A percentile compares a stretch with the other conserved stretches of the same genome.
Conservation (phyloP, 2,113 vertebrate species). For the Epinephelus moara region DNA sequence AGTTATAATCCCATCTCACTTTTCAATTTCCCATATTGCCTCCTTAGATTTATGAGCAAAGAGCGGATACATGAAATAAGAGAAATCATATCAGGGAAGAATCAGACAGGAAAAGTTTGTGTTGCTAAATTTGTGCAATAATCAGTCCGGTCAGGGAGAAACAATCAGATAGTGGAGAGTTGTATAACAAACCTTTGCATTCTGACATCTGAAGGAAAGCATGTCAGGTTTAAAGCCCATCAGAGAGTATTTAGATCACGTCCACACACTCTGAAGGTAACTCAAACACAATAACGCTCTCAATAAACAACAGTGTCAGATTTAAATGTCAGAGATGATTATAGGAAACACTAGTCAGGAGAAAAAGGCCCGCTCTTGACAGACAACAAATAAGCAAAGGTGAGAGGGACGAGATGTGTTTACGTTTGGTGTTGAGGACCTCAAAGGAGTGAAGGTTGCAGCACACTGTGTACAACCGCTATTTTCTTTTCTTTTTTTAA, state of each 20-base stretch:
- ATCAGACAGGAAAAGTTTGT: neutral
- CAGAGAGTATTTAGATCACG: conserved; percentile 50
- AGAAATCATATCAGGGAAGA: neutral
- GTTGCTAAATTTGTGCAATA: neutral
- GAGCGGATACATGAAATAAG: conserved; percentile 17
- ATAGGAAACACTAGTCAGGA: conserved; percentile 39
- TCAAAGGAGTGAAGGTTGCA: conserved; percentile 24
- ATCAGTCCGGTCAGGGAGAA: conserved; percentile 3
- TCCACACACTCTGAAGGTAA: conserved; percentile 61
- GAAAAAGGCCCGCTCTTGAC: conserved; percentile 34
- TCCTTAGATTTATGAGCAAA: conserved; percentile 66
- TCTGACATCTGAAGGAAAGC: conserved; percentile 32
- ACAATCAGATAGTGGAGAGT: neutral
- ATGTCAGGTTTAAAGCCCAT: conserved; percentile 30
- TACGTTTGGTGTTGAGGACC: conserved; percentile 51
- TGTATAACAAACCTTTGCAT: conserved; percentile 18
- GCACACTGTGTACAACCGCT: conserved; percentile 46
- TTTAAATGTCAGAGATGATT: conserved; percentile 66
- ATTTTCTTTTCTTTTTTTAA: conserved; percentile 11
- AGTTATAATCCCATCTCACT: conserved; percentile 88
- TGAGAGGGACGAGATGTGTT: conserved; percentile 33
- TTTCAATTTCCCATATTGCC: conserved; percentile 86
- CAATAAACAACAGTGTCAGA: conserved; percentile 66
- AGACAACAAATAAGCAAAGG: conserved; percentile 53
- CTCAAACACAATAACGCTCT: conserved; percentile 64